Base-by-base conservation (phyloP, 2,113 vertebrate species). In the Gasterosteus nipponicus region DNA sequence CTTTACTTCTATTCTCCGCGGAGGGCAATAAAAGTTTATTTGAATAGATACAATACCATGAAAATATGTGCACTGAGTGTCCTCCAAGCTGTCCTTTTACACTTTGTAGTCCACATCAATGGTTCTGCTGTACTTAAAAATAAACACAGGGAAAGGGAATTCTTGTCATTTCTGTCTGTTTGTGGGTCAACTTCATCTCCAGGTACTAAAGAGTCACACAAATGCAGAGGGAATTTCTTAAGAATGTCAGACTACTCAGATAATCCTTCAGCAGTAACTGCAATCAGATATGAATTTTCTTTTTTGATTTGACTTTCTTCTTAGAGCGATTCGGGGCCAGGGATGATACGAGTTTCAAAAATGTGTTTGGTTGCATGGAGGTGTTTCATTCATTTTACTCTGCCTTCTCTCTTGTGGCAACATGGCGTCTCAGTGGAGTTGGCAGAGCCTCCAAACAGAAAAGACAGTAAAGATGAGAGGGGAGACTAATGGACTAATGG, bases 401-500 rank as follows among this genome's bases (percentile, higher is more conserved):
- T 14, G 14, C 56, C 4, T 42, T 60, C 31, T 31, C 49, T 44
- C 18, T 31, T 15, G 10, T 7, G 14, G 33, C 19, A 15, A 70
- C 3, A 14, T 4, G 42, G 42, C 10, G 31, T n/a, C 18, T 35
- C 46, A 22, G 18, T 41, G 4, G 22, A 51, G 33, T 42, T 4
- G 26, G 33, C 22, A 53, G 12, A 53, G 14, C 1, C 15, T 31
- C 22, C 46, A 62, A 35, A 53, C 5, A 16, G 11, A 54, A 53
- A 70, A 47, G 2, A 15, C n/a, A 70, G 15, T 35, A 41, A 47
- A 58, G 75, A 49, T 18, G 51, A 72, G 47, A 38, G n/a, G 9
- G 12, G 38, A 54, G 35, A 51, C 46, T 77, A 35, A 77, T 69
- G 42, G 61, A 42, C 61, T 53, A 22, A 3, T 61, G 11, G 60